phyloP scores from a whole-genome alignment of 1,140 invertebrate species.

The Psilanteris sp. region DNA sequence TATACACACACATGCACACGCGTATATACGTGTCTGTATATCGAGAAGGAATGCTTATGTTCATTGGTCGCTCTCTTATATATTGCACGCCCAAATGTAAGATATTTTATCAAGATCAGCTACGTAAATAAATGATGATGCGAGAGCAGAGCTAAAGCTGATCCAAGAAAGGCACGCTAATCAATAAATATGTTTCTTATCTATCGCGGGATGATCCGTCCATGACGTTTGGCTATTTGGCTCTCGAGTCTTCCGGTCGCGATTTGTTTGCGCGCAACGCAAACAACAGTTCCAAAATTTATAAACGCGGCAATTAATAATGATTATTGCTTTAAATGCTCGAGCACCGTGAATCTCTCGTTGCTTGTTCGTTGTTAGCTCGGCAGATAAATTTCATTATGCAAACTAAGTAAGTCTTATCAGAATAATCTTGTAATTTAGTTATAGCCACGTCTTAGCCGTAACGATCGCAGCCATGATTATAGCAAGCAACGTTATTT shows the following conservation, averaged over 20 bases:
- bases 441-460: slow-evolving; percentile 32
- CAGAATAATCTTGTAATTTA: slow-evolving; percentile 45
- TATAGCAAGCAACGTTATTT: slow-evolving; percentile 16
- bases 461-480: slow-evolving; percentile 21
- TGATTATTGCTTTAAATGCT: slow-evolving; percentile 2
- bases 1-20: neutral
- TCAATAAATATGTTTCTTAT: slow-evolving; percentile 49
- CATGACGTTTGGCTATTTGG: too few relatives aligned
- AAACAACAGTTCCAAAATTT: too few relatives aligned
- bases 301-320: slow-evolving; percentile 14
- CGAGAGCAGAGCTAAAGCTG: slow-evolving; percentile 42
- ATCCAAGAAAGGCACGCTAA: slow-evolving; percentile 45
- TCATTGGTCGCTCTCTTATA: slow-evolving; percentile 40
- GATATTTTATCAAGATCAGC: slow-evolving; percentile 60
- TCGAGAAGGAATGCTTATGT: slow-evolving; percentile 32
- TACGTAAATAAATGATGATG: slow-evolving; percentile 58
- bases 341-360: slow-evolving; percentile 13
- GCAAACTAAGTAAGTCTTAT: slow-evolving; percentile 37
- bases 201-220: too few relatives aligned
- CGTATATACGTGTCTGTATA: slow-evolving; percentile 9
- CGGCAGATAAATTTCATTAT: slow-evolving; percentile 34
- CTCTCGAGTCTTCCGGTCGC: too few relatives aligned
- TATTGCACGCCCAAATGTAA: slow-evolving; percentile 54
- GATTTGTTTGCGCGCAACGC: too few relatives aligned
- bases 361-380: slow-evolving; percentile 35